phyloP scores from a whole-genome alignment of 2,113 vertebrate species.

The Paratilapia polleni region DNA sequence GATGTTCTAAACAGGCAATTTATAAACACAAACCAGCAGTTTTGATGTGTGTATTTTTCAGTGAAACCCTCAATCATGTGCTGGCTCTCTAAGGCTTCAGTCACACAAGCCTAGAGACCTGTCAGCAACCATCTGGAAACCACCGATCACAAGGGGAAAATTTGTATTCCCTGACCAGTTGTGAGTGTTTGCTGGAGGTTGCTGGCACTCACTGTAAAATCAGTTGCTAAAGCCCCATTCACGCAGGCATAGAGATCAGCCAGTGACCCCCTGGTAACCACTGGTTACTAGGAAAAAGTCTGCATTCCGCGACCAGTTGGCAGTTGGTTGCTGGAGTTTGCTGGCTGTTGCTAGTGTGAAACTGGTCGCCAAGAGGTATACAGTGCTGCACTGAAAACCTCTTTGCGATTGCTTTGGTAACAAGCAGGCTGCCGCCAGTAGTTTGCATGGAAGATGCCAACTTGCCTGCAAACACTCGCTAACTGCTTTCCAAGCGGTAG shows the following conservation, averaged over 20 bases:
- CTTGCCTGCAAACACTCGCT: not conserved
- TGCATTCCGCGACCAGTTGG: not conserved
- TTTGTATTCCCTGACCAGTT: not conserved
- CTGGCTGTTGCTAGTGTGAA: not conserved
- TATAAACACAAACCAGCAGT: not conserved
- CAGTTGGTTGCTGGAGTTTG: not conserved
- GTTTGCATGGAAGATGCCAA: not conserved
- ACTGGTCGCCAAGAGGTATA: no score
- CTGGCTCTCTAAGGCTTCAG: not conserved
- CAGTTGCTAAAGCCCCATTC: not conserved
- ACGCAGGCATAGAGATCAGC: not conserved
- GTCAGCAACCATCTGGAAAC: not conserved
- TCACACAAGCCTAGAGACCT: not conserved
- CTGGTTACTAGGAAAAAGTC: not conserved
- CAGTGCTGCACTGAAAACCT: no score
- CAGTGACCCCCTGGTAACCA: not conserved
- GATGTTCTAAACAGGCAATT: not conserved
- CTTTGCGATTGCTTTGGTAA: no score
- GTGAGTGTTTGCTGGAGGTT: not conserved
- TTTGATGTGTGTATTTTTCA: not conserved
- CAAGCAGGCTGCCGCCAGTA: not conserved
- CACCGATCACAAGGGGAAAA: not conserved
- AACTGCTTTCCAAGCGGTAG: no score
- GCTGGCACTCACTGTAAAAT: not conserved
- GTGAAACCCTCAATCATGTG: not conserved